These are phyloP conservation scores for Lasius fuliginosus DNA, from an alignment of 2,888 invertebrate genomes.

Conservation along the genomic window DNA sequence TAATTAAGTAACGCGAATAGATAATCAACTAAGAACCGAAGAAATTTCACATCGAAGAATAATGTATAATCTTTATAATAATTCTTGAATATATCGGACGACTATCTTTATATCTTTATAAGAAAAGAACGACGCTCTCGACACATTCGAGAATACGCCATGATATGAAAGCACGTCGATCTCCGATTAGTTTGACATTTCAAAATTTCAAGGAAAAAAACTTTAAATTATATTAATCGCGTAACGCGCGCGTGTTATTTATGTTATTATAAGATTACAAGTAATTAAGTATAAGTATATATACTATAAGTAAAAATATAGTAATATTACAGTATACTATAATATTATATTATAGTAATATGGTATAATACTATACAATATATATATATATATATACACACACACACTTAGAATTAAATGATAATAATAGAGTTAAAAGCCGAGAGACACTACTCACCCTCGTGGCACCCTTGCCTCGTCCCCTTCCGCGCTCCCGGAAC, in stretches of 20 bases:
- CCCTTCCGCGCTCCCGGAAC: constrained; percentile 84
- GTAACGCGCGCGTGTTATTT: too few species aligned
- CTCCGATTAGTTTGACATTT: neutral
- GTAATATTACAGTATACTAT: too few species aligned
- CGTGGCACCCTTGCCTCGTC: constrained; percentile 85
- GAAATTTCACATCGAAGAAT: neutral
- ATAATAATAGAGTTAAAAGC: neutral
- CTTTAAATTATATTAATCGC: neutral
- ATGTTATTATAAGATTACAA: too few species aligned
- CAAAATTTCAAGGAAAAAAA: neutral
- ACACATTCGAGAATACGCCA: neutral
- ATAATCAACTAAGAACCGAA: neutral
- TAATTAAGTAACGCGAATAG: constrained; percentile 17
- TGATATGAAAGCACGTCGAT: neutral
- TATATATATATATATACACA: too few species aligned
- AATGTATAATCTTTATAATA: neutral
- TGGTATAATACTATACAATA: too few species aligned
- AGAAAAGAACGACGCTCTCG: neutral
- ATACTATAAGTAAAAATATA: too few species aligned
- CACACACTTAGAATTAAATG: constrained; percentile 5
- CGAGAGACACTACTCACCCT: constrained; percentile 80
- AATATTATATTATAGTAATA: too few species aligned
- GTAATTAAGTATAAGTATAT: too few species aligned
- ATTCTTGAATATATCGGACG: neutral
- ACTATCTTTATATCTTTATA: neutral